Base-by-base conservation (phyloP, 2,113 vertebrate genomes). In the Megatriorchis doriae region DNA sequence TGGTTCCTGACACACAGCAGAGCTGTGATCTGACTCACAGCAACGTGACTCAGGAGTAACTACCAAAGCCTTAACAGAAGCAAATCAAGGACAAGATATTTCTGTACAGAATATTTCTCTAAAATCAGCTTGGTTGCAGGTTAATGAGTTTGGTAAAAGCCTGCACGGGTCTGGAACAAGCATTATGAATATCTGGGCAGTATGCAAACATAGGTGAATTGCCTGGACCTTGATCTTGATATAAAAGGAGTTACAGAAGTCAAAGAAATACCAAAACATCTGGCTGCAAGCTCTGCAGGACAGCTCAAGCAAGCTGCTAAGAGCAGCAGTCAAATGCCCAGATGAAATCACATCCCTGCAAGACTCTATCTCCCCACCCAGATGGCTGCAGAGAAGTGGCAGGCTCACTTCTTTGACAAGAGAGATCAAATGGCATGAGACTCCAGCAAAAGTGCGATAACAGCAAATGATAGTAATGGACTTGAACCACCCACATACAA, bases 51-150 rank as follows among this genome's bases (percentile, higher is more conserved):
- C 90, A 48, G 86, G 80, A 94, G 80, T 8, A 79, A 84, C 80
- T 6, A 95, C 27, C 71, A 36, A 88, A 91, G 70, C 47, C 83
- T 82, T 27, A 20, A 16, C 75, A 88, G 80, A 80, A 88, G 86
- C 47, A 74, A 77, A 93, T n/a, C 83, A 58, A 91, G 90, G 89
- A 85, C 50, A 36, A 66, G 83, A 88, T 91, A 88, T 75, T 87
- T 85, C 82, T 81, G 74, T 65, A 6, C 13, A 4, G 73, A 81
- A 27, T 16, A 85, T n/a, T 73, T 70, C 65, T 61, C 86, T 56
- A 11, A 65, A 52, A 78, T 47, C 70, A 81, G 48, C 68, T 68
- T 23, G 25, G 72, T 16, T 90, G 85, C 16, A 48, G 58, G 68
- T 92, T 81, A 59, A 65, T 8, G 4, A 79, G 61, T 38, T 88